Evolutionary conservation across 1,140 invertebrate genomes (phyloP), one percentile per base, ranked within the genome.

Genomic region (Mesaphorura yosii): DNA sequence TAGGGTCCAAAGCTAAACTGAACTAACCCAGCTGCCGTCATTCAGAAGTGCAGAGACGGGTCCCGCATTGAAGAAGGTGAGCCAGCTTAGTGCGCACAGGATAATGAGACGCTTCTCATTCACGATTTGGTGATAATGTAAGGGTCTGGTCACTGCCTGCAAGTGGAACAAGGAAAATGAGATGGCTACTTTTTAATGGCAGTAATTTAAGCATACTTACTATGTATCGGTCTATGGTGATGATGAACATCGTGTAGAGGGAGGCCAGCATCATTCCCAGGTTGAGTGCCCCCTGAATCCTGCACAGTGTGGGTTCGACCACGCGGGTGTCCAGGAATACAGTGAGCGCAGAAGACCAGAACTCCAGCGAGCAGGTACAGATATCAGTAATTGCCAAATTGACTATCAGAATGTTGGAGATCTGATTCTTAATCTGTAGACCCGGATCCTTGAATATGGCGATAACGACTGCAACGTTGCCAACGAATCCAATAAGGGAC

Each of bases 311-410:
- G 3, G n/a, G 3, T 17, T 41, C 5, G 28, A 45, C 44, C 1
- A 39, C 37, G 14, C 46, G 41, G 6, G 23, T 2, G 15, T 52
- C 51, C 20, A 26, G 27, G 28, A 45, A 25, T 19, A 52, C 41
- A 17, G 40, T 39, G 15, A 46, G 25, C 5, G 52, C 52, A 26
- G 10, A 44, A 12, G 52, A 46, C 20, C 47, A 25, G 42, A 29
- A 44, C 17, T 37, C 51, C 22, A 52, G 19, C 2, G 41, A 22
- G 0, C 25, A 27, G 10, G 46, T 39, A 1, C 25, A 34, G 37
- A 55, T 25, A 55, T 55, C 53, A 4, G 53, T 55, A 2, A 55
- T 17, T 22, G 53, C 53, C 26, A 55, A 44, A 44, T 40, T 55
- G 15, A 55, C 14, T 2, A 55, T 39, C 17, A 47, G 26, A 20